These are phyloP conservation scores for Proterorhinus semilunaris DNA, from an alignment of 2,113 vertebrate genomes.

Conservation along the genomic window DNA sequence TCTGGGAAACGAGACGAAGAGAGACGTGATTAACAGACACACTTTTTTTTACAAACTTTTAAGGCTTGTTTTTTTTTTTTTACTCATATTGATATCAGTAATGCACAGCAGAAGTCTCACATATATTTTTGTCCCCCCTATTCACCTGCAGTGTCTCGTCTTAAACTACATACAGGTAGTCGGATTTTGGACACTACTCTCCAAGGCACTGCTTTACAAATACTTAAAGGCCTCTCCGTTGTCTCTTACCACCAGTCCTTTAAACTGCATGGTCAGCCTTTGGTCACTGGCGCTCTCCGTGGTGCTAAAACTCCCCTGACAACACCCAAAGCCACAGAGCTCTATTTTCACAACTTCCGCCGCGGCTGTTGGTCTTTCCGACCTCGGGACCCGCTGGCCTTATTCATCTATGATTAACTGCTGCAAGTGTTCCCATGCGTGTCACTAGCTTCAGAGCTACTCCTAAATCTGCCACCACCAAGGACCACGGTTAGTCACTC, in stretches of 20 bases:
- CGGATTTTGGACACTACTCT: too few relatives aligned
- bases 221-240: too few relatives aligned
- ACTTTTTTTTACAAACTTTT: too few relatives aligned
- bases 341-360: constrained; percentile 6
- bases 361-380: constrained; percentile 3
- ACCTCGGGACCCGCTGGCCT: constrained; percentile 15
- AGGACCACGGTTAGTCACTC: constrained; percentile 39
- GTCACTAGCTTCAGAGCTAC: constrained; percentile 41
- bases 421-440: constrained; percentile 26
- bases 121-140: too few relatives aligned
- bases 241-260: neutral
- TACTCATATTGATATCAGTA: too few relatives aligned
- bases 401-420: constrained; percentile 32
- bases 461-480: constrained; percentile 36
- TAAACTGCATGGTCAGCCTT: neutral
- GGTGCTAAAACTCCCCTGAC: constrained; percentile 47
- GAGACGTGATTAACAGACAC: too few relatives aligned
- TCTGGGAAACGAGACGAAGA: too few relatives aligned
- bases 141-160: too few relatives aligned
- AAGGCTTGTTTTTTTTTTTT: too few relatives aligned
- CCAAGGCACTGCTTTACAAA: too few relatives aligned
- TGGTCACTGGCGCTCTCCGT: constrained; percentile 36
- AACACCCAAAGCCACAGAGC: neutral
- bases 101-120: too few relatives aligned
- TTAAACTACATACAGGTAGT: too few relatives aligned